Percentiles rank a stretch among this genome's conserved stretches.
phyloP scores from a whole-genome alignment of 2,888 invertebrate genomes.

The Ashinkailepas kermadecensis region DNA sequence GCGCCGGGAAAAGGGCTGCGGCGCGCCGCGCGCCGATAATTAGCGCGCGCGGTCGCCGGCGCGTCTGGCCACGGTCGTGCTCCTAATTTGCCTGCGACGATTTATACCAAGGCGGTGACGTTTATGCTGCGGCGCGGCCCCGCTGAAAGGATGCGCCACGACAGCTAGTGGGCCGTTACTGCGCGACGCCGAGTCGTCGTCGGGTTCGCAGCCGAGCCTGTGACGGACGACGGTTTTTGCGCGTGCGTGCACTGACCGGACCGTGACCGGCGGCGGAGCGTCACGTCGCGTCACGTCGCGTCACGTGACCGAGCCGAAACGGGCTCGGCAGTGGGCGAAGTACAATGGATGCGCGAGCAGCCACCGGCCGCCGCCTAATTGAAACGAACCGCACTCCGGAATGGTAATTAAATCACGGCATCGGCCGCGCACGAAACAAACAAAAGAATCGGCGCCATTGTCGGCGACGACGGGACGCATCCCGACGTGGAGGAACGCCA shows the following conservation, averaged over 20 bases:
- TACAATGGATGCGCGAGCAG: not conserved
- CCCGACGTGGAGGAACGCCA: not conserved
- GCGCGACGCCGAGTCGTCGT: not conserved
- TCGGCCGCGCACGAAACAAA: not conserved
- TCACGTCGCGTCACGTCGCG: not conserved
- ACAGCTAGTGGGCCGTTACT: constrained; percentile 4
- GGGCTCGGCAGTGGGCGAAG: not conserved
- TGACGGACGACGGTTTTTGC: not conserved
- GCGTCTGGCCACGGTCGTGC: not conserved
- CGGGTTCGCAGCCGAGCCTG: not conserved
- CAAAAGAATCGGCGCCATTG: constrained; percentile 12
- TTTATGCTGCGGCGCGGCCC: not conserved
- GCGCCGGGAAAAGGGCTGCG: too few relatives aligned
- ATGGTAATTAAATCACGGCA: constrained; percentile 16
- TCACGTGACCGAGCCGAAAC: not conserved
- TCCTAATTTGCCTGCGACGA: not conserved
- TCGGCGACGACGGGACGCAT: not conserved
- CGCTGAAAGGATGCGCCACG: not conserved
- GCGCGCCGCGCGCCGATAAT: not conserved
- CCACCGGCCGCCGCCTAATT: not conserved
- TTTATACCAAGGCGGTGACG: not conserved
- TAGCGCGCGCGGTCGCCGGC: not conserved
- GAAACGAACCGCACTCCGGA: not conserved
- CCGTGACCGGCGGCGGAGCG: not conserved
- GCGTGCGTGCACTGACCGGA: not conserved